phyloP scores from a whole-genome alignment of 2,797 vertebrate species.

The Pseudochirops corinnae region DNA sequence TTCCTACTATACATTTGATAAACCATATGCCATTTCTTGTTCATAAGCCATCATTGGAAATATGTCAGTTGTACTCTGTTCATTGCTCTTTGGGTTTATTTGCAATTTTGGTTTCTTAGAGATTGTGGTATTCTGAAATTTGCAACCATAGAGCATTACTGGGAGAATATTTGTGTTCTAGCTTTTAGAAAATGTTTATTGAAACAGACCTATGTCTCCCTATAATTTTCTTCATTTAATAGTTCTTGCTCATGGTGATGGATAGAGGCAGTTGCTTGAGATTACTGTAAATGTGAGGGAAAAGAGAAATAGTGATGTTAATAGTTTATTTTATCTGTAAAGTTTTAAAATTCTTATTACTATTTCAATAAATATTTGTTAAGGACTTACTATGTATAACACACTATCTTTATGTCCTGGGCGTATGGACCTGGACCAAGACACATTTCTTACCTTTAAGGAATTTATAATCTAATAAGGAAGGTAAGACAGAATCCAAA shows the following conservation, averaged over 20 bases:
- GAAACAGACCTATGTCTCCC: neutral
- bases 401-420: no score
- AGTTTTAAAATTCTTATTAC: no score
- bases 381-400: no score
- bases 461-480: no score
- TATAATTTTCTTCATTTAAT: neutral
- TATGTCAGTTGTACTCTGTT: neutral
- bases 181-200: neutral
- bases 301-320: neutral
- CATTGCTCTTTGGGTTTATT: neutral
- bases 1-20: neutral
- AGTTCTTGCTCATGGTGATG: neutral
- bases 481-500: no score
- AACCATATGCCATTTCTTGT: neutral
- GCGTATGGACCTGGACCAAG: no score
- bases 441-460: no score
- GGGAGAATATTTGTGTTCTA: neutral
- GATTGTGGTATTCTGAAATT: neutral
- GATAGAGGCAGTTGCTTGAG: neutral
- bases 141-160: neutral
- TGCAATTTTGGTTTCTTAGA: neutral
- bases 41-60: neutral
- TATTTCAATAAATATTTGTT: no score
- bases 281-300: neutral
- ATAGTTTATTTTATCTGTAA: neutral